Conservation (phyloP, 2,797 vertebrate genomes). For the Trematomus bernacchii region DNA sequence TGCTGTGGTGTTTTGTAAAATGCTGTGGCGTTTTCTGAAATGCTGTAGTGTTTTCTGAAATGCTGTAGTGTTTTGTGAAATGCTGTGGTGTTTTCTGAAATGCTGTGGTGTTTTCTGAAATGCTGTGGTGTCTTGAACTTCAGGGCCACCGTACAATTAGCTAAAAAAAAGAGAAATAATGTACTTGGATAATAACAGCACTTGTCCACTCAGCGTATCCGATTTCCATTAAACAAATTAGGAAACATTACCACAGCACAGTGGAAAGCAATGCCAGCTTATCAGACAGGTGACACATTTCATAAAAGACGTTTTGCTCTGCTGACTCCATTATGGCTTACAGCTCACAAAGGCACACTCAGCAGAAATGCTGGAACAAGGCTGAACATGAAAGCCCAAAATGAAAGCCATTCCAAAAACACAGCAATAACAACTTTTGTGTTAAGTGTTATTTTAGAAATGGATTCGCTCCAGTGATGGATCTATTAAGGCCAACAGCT, state of each 20-base stretch:
- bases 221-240: constrained; percentile 20
- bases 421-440: background rate
- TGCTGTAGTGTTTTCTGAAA: too few species aligned
- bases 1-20: too few species aligned
- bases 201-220: constrained; percentile 1
- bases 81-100: too few species aligned
- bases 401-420: constrained; percentile 18
- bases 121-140: too few species aligned
- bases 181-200: background rate
- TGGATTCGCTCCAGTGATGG: constrained; percentile 5
- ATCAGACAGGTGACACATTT: constrained; percentile 12
- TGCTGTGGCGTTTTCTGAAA: too few species aligned
- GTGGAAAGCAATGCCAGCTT: background rate
- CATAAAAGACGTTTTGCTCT: background rate
- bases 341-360: constrained; percentile 35
- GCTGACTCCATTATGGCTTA: constrained; percentile 32
- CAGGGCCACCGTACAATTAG: too few species aligned
- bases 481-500: constrained; percentile 24
- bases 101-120: too few species aligned
- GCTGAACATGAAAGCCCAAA: constrained; percentile 4
- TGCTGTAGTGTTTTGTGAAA: too few species aligned
- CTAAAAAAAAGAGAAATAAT: too few species aligned
- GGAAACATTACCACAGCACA: background rate
- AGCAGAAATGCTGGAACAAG: constrained; percentile 34
- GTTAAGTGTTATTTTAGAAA: constrained; percentile 4